These are phyloP conservation scores for Bradypodion pumilum DNA, from an alignment of 2,797 vertebrate species.

Conservation along the genomic window DNA sequence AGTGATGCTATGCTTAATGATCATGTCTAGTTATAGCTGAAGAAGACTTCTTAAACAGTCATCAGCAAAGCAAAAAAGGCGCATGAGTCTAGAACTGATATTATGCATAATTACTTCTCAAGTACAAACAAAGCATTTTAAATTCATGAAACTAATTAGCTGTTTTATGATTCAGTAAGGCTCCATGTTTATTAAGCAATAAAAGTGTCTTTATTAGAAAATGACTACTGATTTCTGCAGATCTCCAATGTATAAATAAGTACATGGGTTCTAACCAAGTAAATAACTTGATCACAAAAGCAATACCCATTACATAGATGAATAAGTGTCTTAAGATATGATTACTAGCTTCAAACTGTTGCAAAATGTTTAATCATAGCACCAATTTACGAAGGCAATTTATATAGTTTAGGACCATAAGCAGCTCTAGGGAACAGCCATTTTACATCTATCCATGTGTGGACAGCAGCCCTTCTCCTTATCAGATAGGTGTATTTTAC, in stretches of 20 bases:
- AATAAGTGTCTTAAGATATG: not conserved
- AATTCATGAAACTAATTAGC: constrained; percentile 66
- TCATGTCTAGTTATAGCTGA: not conserved
- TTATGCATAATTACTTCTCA: constrained; percentile 65
- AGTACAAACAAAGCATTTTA: constrained; percentile 55
- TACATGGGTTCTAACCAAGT: not conserved
- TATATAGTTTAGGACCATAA: not conserved
- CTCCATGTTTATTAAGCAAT: constrained; percentile 60
- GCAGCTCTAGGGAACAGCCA: not conserved
- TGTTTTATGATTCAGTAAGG: constrained; percentile 59
- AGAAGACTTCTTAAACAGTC: constrained; percentile 35
- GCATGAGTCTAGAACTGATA: constrained; percentile 41
- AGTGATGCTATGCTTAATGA: not conserved
- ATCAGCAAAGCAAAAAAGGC: constrained; percentile 13
- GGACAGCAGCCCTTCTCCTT: not conserved
- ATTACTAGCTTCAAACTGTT: not conserved
- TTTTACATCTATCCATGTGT: not conserved
- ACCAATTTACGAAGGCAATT: not conserved
- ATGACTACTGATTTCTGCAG: constrained; percentile 38
- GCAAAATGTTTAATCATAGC: not conserved
- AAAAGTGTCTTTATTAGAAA: constrained; percentile 62
- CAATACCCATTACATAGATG: not conserved
- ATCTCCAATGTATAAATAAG: not conserved
- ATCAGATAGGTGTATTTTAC: not conserved
- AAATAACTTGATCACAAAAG: not conserved